Evolutionary conservation across 2,113 vertebrate genomes (phyloP), one percentile per base, ranked within the genome.

Genomic region (Periophthalmus modestus): DNA sequence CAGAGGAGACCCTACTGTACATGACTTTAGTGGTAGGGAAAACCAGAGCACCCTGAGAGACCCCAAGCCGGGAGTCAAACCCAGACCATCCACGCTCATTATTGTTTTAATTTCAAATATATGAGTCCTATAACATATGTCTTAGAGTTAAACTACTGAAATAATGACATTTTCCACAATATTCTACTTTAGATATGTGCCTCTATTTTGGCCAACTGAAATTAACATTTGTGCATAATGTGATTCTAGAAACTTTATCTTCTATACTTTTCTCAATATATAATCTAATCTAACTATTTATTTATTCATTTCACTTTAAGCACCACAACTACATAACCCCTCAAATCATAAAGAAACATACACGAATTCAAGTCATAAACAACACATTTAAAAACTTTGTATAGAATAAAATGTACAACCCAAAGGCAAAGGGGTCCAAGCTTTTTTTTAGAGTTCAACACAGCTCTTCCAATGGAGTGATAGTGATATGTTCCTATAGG

Each of bases 361-460:
- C 70, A 76, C 70, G 68, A 77, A 82, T 88, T 92, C 86, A 90
- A 92, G 88, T 92, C 73, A 73, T 79, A 68, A 62, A 81, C 85
- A 74, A 84, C 75, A 79, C 34, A 65, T 80, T 68, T 77, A 48
- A 63, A 70, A 82, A 77, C 67, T 58, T 57, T 80, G 75, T 61
- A 73, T 10, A 74, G 69, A 78, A 5, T 23, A 39, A 71, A 83
- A 65, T 72, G 77, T 80, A 82, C 65, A 82, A 78, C 55, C 65
- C 16, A 33, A 75, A 72, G 18, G 54, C 65, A 78, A 74, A 66
- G 76, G 82, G 62, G 50, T 86, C 78, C 78, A 83, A 79, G n/a
- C n/a, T 74, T 72, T 77, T 23, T 67, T 73, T 77, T 2, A 62
- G 36, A 75, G 63, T 79, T 62, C 23, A 5, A 66, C 58, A 59